Evolutionary conservation across 2,888 invertebrate genomes (phyloP).

Genomic region (Panorpa germanica): DNA sequence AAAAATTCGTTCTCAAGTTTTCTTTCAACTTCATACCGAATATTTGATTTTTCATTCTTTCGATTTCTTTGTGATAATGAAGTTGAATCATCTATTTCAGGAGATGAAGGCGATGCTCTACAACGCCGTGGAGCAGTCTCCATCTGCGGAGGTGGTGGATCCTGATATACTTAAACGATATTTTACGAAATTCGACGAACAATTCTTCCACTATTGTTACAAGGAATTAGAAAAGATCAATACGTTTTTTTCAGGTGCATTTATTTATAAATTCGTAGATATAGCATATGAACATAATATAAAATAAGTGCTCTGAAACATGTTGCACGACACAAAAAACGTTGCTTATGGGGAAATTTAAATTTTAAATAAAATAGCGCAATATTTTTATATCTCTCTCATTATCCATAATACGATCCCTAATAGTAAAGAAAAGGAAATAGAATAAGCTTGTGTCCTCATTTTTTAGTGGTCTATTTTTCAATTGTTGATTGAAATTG

Average conservation of each 20-base stretch:
- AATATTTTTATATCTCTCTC: not conserved
- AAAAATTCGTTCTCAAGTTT: not conserved
- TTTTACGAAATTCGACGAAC: slow-evolving; percentile 65
- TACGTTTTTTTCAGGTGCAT: slow-evolving; percentile 56
- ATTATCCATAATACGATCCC: not conserved
- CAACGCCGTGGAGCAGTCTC: slow-evolving; percentile 56
- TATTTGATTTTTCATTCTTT: not conserved
- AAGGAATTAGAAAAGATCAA: slow-evolving; percentile 76
- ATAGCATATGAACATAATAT: not conserved
- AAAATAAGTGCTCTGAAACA: not conserved
- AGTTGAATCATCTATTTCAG: slow-evolving; percentile 26
- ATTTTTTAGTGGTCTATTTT: too few species aligned
- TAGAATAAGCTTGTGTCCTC: too few species aligned
- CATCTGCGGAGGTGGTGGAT: slow-evolving; percentile 54
- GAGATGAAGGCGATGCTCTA: slow-evolving; percentile 74
- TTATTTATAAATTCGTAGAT: slow-evolving; percentile 1
- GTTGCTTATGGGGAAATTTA: too few species aligned
- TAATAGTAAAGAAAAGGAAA: not conserved
- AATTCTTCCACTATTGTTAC: slow-evolving; percentile 70
- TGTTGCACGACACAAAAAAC: too few species aligned
- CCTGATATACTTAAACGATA: slow-evolving; percentile 48
- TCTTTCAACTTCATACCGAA: not conserved
- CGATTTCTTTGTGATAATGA: slow-evolving; percentile 6
- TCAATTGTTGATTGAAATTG: too few species aligned
- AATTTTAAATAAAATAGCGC: too few species aligned